phyloP scores from a whole-genome alignment of 2,888 invertebrate genomes.

The Cosmopolites sordidus region DNA sequence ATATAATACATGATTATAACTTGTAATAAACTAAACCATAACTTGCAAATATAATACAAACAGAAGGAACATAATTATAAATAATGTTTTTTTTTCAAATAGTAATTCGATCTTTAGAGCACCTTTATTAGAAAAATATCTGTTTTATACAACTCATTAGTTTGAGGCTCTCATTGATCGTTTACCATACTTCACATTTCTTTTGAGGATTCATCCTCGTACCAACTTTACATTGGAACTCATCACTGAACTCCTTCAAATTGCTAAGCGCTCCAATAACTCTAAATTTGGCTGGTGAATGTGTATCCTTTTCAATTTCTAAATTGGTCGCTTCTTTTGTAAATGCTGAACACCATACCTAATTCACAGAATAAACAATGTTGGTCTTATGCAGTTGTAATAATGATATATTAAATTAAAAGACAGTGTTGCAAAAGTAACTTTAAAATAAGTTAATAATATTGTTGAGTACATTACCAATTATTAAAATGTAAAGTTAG shows the following conservation, averaged over 20 bases:
- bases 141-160: neutral
- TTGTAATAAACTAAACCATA: neutral
- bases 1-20: neutral
- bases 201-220: slow-evolving; percentile 78
- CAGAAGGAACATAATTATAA: neutral
- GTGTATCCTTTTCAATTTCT: slow-evolving; percentile 90
- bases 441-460: too few relatives aligned
- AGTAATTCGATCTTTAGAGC: neutral
- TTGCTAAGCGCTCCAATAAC: slow-evolving; percentile 87
- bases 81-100: neutral
- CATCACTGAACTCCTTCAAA: slow-evolving; percentile 73
- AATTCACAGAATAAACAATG: too few relatives aligned
- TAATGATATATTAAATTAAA: too few relatives aligned
- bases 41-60: too few relatives aligned
- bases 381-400: too few relatives aligned
- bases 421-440: too few relatives aligned
- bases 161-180: neutral
- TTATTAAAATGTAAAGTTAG: too few relatives aligned
- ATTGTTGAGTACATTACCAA: too few relatives aligned
- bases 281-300: slow-evolving; percentile 81
- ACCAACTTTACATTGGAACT: slow-evolving; percentile 71
- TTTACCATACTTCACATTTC: slow-evolving; percentile 87
- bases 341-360: slow-evolving; percentile 82
- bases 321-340: slow-evolving; percentile 80
- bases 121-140: neutral